Evolutionary conservation across 2,888 invertebrate species (phyloP).

Genomic region (Petrophora chlorosata): DNA sequence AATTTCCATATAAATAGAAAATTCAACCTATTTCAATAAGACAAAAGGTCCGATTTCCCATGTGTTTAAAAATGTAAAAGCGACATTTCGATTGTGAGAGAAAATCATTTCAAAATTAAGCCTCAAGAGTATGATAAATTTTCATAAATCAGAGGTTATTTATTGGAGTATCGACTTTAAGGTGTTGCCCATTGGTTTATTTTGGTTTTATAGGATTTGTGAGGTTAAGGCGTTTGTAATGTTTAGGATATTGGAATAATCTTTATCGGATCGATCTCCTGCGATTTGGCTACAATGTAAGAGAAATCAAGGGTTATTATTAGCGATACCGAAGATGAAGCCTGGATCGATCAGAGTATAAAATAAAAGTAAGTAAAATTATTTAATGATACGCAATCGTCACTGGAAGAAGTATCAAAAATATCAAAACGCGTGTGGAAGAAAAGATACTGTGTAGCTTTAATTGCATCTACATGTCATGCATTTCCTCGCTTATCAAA

Average conservation of each 20-base stretch:
- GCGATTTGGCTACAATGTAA: slow-evolving; percentile 54
- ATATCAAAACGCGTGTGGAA: neutral
- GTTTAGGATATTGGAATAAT: slow-evolving; percentile 61
- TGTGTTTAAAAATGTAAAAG: slow-evolving; percentile 48
- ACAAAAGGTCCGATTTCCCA: slow-evolving; percentile 62
- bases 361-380: slow-evolving; percentile 12
- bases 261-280: slow-evolving; percentile 67
- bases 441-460: too few species aligned
- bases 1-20: slow-evolving; percentile 45
- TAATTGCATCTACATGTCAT: too few species aligned
- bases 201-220: slow-evolving; percentile 66
- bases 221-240: slow-evolving; percentile 59
- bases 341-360: slow-evolving; percentile 15
- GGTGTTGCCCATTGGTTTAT: slow-evolving; percentile 77
- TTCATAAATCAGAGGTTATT: slow-evolving; percentile 82
- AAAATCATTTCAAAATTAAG: slow-evolving; percentile 81
- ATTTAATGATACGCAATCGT: slow-evolving; percentile 19
- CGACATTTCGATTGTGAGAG: slow-evolving; percentile 48
- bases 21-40: slow-evolving; percentile 50
- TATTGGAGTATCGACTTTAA: slow-evolving; percentile 81
- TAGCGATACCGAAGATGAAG: slow-evolving; percentile 25
- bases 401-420: slow-evolving; percentile 7
- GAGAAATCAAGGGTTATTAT: slow-evolving; percentile 29
- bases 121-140: slow-evolving; percentile 82
- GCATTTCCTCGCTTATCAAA: too few species aligned